Base-by-base conservation (phyloP, 2,113 vertebrate species). In the Leptobrachium leishanense region DNA sequence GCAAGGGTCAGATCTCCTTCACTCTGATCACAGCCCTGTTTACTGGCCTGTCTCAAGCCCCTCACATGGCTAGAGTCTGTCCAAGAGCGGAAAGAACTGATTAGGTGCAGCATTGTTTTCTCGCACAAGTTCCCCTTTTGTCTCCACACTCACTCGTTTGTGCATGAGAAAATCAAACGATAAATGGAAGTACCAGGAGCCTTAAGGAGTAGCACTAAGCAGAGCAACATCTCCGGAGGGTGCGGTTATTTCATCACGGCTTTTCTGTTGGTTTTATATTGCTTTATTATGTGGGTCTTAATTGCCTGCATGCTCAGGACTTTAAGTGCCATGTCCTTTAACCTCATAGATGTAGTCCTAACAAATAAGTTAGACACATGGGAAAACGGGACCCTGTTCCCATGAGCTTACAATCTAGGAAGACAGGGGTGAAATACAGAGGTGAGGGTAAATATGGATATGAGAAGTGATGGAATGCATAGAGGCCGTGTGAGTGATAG, bases 41-140 rank as follows among this genome's bases (percentile, higher is more conserved):
- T 15, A 0, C 72, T 40, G 11, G 73, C 81, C 44, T 42, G 0
- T 39, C 74, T 39, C 7, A 6, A 82, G 74, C 66, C 76, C 74
- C 84, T 82, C 55, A 68, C 77, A 82, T 55, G 9, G 5, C 54
- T 68, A 75, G 50, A 46, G 57, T 81, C 63, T 8, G 46, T 81
- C 68, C 2, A 73, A 43, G 64, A 82, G 0, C 81, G 6, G 0
- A 77, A 41, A 15, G 4, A 74, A 7, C 50, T 20, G 13, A 6
- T 9, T 65, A 64, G 67, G 42, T 10, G 67, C 54, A 10, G 12
- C 72, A 79, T 74, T 67, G 64, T 55, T 81, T 75, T 81, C 11
- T 73, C 73, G 75, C 59, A 64, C 40, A 43, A 10, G 13, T 79
- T 82, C 12, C 2, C 9, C 11, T 73, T 71, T 43, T 5, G 71